These are phyloP conservation scores for Lineus longissimus DNA, from an alignment of 1,140 invertebrate species.

Conservation along the genomic window DNA sequence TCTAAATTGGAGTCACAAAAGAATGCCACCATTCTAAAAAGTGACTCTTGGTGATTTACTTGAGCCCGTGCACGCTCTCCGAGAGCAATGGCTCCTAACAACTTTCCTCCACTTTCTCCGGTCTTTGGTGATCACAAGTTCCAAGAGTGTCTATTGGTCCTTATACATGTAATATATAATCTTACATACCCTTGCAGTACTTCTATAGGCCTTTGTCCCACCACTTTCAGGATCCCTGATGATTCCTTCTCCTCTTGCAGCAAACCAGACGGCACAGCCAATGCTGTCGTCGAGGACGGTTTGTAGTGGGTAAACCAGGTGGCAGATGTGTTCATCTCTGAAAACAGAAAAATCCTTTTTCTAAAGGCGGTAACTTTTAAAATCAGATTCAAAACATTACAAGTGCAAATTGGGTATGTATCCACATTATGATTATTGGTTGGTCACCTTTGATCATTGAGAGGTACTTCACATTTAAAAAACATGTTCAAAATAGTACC, in stretches of 20 bases:
- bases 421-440: background rate
- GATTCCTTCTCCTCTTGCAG: constrained; percentile 67
- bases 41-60: too few species aligned
- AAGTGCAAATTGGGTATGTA: background rate
- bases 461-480: too few species aligned
- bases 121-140: too few species aligned
- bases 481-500: background rate
- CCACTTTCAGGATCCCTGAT: constrained; percentile 30
- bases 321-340: constrained; percentile 61
- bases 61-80: too few species aligned
- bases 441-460: too few species aligned
- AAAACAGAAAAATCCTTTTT: constrained; percentile 15
- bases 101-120: too few species aligned
- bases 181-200: constrained; percentile 63
- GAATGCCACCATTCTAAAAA: too few species aligned
- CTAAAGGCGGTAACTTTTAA: background rate
- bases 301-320: constrained; percentile 69
- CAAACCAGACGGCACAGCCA: constrained; percentile 92
- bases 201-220: constrained; percentile 54
- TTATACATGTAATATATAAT: background rate
- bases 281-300: constrained; percentile 95
- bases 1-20: too few species aligned
- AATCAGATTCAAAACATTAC: background rate
- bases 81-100: too few species aligned
- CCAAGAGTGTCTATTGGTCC: too few species aligned